Percentiles rank a stretch among this genome's conserved stretches.
Conservation (phyloP, 1,140 invertebrate genomes). For the Halyomorpha halys region DNA sequence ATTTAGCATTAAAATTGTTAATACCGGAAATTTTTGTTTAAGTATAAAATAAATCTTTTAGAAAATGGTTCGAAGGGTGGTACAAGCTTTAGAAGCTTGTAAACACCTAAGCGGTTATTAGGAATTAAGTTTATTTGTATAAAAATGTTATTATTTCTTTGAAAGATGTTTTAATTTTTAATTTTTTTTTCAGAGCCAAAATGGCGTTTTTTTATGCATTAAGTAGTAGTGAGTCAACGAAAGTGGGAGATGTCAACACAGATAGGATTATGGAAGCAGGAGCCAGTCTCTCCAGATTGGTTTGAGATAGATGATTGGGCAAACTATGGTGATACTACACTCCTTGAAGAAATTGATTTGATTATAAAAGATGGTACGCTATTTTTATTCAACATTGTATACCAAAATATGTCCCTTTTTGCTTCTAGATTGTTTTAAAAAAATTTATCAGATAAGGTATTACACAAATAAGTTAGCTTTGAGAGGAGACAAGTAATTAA, state of each 20-base stretch:
- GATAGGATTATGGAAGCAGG: slow-evolving; percentile 15
- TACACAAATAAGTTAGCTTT: no score
- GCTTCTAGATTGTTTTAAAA: no score
- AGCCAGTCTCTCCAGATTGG: slow-evolving; percentile 20
- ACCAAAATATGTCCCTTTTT: no score
- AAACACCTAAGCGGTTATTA: not conserved
- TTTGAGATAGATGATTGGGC: slow-evolving; percentile 9
- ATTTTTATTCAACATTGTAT: no score
- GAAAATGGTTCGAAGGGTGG: no score
- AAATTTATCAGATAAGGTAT: no score
- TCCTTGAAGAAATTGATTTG: slow-evolving; percentile 1
- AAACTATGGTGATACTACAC: not conserved
- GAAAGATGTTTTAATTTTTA: not conserved
- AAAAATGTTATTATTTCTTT: no score
- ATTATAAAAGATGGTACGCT: slow-evolving; percentile 8
- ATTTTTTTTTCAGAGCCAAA: slow-evolving; percentile 28
- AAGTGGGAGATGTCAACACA: slow-evolving; percentile 9
- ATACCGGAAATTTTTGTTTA: no score
- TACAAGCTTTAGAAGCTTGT: no score
- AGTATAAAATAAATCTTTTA: no score
- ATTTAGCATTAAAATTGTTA: no score
- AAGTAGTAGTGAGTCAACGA: slow-evolving; percentile 10
- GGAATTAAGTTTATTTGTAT: slow-evolving; percentile 9
- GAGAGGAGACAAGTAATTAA: no score
- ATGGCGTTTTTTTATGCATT: slow-evolving; percentile 27